Base-by-base conservation (phyloP, 2,113 vertebrate species). In the Zapus hudsonius region DNA sequence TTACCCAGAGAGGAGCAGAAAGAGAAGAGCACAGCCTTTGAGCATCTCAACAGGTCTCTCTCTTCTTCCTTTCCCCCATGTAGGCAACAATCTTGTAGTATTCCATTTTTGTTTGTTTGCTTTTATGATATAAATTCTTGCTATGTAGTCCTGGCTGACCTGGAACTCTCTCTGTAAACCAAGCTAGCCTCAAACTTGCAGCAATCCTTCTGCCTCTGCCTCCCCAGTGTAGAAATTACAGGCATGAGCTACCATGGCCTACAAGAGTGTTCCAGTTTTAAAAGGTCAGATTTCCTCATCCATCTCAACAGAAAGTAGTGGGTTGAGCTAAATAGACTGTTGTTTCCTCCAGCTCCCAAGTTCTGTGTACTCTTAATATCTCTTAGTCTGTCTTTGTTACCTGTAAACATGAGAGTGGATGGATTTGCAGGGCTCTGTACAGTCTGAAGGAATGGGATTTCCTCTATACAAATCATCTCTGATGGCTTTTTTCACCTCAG, bases 221-320 rank as follows among this genome's bases (percentile, higher is more conserved):
- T 19, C 19, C 4, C 27, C 40, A 67, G 44, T 55, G 47, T 13
- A 27, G 8, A 3, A n/a, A 55, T n/a, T 31, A 36, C 57, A 70
- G n/a, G 5, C 47, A n/a, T 36, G 33, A 36, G 22, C 42, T 7
- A 17, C 42, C 31, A 67, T 42, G 47, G 15, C 23, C 44, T 69
- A 33, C 33, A 38, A 36, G 94, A 87, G 70, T 33, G 33, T n/a
- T 90, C n/a, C 6, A 67, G 75, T 87, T 94, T 89, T 90, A 94
- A 93, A 87, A 73, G 44, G 1, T 91, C 44, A 59, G 16, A n/a
- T 70, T 70, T 4, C 27, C 25, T 95, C 5, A 0, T 36, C 81
- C 87, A 57, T 59, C 57, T 91, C 82, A 55, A 89, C 86, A 87
- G 23, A 70, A 90, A 72, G 72, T 25, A 73, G 64, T 64, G 25